Conservation (phyloP, 2,113 vertebrate genomes). For the Trichechus manatus region DNA sequence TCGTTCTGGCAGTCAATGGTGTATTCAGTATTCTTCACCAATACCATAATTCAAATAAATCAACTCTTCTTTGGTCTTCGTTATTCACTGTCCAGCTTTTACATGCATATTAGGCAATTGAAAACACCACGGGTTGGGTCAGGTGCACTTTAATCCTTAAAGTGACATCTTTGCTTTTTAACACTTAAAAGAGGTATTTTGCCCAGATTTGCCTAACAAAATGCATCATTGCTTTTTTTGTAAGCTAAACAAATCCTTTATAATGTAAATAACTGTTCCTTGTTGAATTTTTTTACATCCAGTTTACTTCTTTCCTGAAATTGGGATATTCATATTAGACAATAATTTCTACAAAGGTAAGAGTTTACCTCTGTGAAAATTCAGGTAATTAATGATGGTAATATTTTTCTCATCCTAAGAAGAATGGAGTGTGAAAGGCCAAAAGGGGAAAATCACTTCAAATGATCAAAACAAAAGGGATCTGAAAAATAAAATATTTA, state of each 20-base stretch:
- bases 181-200: too few species aligned
- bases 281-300: conserved; percentile 53
- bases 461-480: conserved; percentile 48
- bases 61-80: too few species aligned
- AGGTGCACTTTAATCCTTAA: too few species aligned
- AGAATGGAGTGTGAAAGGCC: neutral
- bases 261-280: conserved; percentile 48
- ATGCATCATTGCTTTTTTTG: neutral
- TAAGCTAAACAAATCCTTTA: conserved; percentile 50
- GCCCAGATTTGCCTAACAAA: too few species aligned
- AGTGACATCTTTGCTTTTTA: too few species aligned
- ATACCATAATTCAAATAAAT: too few species aligned
- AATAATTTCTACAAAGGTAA: conserved; percentile 51
- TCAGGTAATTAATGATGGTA: conserved; percentile 47
- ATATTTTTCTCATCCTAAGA: conserved; percentile 60
- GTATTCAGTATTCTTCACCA: too few species aligned
- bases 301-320: conserved; percentile 60
- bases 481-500: conserved; percentile 58
- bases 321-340: conserved; percentile 28
- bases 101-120: too few species aligned
- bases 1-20: too few species aligned
- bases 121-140: too few species aligned
- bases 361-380: conserved; percentile 42
- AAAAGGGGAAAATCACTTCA: conserved; percentile 47
- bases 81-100: too few species aligned